Base-by-base conservation (phyloP, 2,797 vertebrate species). In the Cyprinella venusta region DNA sequence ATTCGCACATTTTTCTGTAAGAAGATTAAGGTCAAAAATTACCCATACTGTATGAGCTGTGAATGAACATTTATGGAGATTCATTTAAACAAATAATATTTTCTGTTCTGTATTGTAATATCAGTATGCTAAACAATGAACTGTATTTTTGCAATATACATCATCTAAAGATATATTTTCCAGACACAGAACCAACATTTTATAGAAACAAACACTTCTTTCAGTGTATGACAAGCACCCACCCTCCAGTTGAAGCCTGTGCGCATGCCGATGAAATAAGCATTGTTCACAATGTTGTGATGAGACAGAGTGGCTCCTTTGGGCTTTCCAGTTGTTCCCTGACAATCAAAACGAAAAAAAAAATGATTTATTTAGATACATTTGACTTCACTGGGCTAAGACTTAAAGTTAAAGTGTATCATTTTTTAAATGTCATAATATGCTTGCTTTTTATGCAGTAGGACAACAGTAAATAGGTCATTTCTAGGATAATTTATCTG, bases 311-410 rank as follows among this genome's bases (percentile, higher is more conserved):
- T 95, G 84, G 96, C 97, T 63, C 96, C 98, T 92, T 99, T 99
- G n/a, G 98, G 97, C 30, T 42, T 87, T 18, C 98, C 98, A 0
- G 98, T 99, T 0, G 98, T 99, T 13, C 98, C 98, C 98, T 99
- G 87, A n/a, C 89, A 67, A 76, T 68, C 72, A 84, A 36, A 65
- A 67, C 67, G 5, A 81, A 30, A n/a, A 81, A 54, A 52, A 36
- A 36, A 36, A 36, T n/a, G n/a, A n/a, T n/a, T 36, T 76, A 26
- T 59, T 26, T 61, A 13, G 42, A 36, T 65, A 10, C 2, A 48
- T 30, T 70, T 56, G 7, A 18, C 19, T 9, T 13, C 10, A 36
- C 48, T 36, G 21, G 26, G 48, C 3, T 71, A 52, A 45, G 40
- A 26, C n/a, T 24, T 48, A 21, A 50, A 21, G 2, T 0, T 21